Evolutionary conservation across 2,113 vertebrate species (phyloP).

Genomic region (Lophius piscatorius): DNA sequence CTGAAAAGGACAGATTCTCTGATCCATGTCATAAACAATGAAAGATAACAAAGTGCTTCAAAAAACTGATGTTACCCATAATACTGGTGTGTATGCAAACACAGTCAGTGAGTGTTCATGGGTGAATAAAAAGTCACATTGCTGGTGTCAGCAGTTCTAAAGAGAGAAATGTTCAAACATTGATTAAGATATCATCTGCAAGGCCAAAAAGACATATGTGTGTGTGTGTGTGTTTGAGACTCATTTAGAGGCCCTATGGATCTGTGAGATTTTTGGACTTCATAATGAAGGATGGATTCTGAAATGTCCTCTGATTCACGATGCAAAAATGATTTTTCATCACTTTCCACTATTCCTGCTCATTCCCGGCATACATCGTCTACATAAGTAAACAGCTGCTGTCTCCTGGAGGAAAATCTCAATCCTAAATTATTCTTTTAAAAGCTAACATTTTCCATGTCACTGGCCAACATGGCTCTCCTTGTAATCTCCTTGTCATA

Average conservation of each 20-base stretch:
- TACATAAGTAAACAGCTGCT: conserved; percentile 52
- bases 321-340: conserved; percentile 73
- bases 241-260: conserved; percentile 52
- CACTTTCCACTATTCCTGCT: conserved; percentile 65
- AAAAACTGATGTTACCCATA: no score
- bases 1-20: no score
- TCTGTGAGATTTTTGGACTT: conserved; percentile 48
- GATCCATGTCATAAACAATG: no score
- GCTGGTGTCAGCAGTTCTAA: conserved; percentile 17
- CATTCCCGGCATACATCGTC: conserved; percentile 54
- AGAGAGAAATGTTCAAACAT: conserved; percentile 48
- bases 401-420: conserved; percentile 38
- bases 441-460: conserved; percentile 65
- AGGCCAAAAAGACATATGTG: conserved; percentile 44
- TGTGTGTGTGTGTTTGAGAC: conserved; percentile 34
- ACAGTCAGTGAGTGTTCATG: no score
- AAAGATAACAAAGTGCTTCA: no score
- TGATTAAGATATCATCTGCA: conserved; percentile 48
- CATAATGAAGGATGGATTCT: conserved; percentile 58
- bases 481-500: conserved; percentile 41
- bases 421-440: conserved; percentile 35
- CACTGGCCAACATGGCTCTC: conserved; percentile 41
- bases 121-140: conserved; percentile 22
- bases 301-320: conserved; percentile 67
- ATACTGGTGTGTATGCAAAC: background rate